These are phyloP conservation scores for Frankliniella fusca DNA, from an alignment of 2,888 invertebrate genomes.

Conservation along the genomic window DNA sequence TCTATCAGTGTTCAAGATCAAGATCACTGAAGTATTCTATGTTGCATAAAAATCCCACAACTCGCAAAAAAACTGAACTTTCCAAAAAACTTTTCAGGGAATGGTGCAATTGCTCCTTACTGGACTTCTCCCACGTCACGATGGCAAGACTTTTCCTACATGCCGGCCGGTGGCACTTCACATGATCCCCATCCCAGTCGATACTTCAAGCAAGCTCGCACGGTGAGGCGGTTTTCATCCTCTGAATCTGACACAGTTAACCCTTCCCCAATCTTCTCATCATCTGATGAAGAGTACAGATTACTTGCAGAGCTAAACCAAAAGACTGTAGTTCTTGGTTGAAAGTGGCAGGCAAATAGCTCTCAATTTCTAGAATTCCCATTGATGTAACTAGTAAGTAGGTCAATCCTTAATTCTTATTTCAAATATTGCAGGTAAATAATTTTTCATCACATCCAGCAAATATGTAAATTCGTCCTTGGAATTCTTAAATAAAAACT, in stretches of 20 bases:
- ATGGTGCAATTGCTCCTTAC: neutral
- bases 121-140: neutral
- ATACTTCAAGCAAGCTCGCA: neutral
- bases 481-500: neutral
- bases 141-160: neutral
- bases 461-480: neutral
- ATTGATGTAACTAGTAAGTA: neutral
- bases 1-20: too few species aligned
- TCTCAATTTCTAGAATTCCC: neutral
- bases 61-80: too few species aligned
- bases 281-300: neutral
- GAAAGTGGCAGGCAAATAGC: neutral
- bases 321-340: neutral
- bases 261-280: neutral
- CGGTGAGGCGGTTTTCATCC: neutral
- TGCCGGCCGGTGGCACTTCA: neutral
- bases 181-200: neutral
- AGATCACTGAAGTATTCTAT: too few species aligned
- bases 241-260: neutral
- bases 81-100: neutral
- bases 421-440: neutral
- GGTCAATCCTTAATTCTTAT: neutral
- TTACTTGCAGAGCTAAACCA: neutral
- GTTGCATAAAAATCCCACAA: too few species aligned
- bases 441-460: neutral